A percentile compares a stretch with the other conserved stretches of the same genome.
Evolutionary conservation across 2,888 invertebrate genomes (phyloP).

Genomic region (Caenorhabditis angaria): DNA sequence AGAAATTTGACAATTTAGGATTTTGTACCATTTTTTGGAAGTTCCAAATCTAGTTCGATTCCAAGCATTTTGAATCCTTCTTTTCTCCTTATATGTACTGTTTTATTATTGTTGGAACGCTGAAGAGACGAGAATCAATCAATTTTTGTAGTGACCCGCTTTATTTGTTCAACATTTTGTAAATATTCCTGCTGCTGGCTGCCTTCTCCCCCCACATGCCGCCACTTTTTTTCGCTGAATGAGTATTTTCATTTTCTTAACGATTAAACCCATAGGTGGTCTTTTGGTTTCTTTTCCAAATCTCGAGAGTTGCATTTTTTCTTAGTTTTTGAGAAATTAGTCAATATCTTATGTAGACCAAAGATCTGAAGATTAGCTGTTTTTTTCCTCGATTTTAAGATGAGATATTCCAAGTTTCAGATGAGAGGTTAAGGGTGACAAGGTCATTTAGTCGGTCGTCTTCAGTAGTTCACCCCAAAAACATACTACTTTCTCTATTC

Average conservation of each 20-base stretch:
- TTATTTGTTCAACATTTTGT: conserved; percentile 4
- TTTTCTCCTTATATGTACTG: not conserved
- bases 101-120: not conserved
- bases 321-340: no score
- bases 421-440: not conserved
- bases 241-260: not conserved
- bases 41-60: no score
- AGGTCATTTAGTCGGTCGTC: conserved; percentile 1
- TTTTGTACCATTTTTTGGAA: no score
- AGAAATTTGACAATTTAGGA: no score
- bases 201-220: not conserved
- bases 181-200: not conserved
- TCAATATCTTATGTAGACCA: no score
- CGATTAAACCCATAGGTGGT: not conserved
- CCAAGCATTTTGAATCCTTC: no score
- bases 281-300: no score
- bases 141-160: conserved; percentile 4
- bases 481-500: conserved; percentile 1
- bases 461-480: not conserved
- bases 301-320: no score
- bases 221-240: conserved; percentile 1
- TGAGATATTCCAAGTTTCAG: not conserved
- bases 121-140: not conserved
- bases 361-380: no score
- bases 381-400: no score